Evolutionary conservation across 2,888 invertebrate species (phyloP), one percentile per base, ranked within the genome.

Genomic region (Chrysodeixis includens): DNA sequence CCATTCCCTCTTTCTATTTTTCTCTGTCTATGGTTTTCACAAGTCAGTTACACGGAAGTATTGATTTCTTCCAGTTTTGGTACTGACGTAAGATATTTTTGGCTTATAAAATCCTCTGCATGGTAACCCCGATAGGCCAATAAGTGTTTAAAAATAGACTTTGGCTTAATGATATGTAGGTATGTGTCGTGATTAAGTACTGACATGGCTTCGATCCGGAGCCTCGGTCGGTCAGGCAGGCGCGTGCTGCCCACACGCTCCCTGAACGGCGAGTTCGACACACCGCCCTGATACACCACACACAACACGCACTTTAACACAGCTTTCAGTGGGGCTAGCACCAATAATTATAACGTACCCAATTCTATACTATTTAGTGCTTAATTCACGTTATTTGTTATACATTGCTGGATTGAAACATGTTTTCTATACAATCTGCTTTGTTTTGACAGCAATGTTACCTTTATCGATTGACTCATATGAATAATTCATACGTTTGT

Each of bases 161-260:
- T 61, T 56, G 64, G 35, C 53, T 67, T 12, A 62, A 55, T 44
- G 59, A 59, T 66, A 70, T 67, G 57, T 76, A 69, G 40, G n/a
- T 72, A 60, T 79, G 82, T 85, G 60, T 70, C 73, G 63, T 67
- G 62, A 66, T n/a, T 51, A 35, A 66, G 72, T 95, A 95, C 95
- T 95, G 94, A 95, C 95, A 95, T 92, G 86, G 94, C 91, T 90
- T 96, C 96, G 93, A 96, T 97, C 97, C 98, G 97, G 93, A 98
- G 97, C 97, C 98, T 97, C 93, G 98, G 98, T 90, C 98, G 96
- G 91, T 98, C 98, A 79, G 97, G 97, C 86, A 98, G 95, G 70
- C 98, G 97, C 90, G 98, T 98, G 95, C 98, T 98, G 90, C 98
- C 98, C 78, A 98, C 96, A 75, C 98, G 96, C 94, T 98, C 98